Base-by-base conservation (phyloP, 2,797 vertebrate species). In the Crax fasciolata region DNA sequence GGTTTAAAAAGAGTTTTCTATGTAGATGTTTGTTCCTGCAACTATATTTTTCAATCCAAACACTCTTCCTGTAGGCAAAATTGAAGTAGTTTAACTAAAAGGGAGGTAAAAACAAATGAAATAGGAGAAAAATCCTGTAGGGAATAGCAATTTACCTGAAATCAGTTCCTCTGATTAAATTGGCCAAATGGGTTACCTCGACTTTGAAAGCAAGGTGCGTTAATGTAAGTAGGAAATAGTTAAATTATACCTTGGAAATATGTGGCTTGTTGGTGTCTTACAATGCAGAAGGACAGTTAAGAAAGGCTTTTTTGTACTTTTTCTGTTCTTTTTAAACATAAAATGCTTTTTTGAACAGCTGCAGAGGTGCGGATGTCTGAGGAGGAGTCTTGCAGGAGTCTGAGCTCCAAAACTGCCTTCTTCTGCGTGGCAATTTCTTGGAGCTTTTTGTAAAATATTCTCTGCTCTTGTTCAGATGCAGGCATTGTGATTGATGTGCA, bases 401-500 rank as follows among this genome's bases (percentile, higher is more conserved):
- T 23, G 25, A 77, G 9, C 43, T 84, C 89, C 66, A 41, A 27
- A 59, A 28, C 41, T n/a, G 38, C 38, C 18, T 73, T 81, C 51
- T 61, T 13, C 54, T 16, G 15, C 48, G n/a, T 28, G 57, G 32
- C 55, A 70, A 2, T 84, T 93, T 89, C 46, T 87, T 15, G 15
- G 28, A 62, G 58, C 11, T n/a, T 68, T 58, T 78, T 52, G 54
- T 61, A 11, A 59, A 88, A 55, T 35, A 72, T 28, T 71, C 78
- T 71, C 72, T 75, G 55, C 67, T 74, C 43, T 28, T 68, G 21
- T 59, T 90, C 43, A 19, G 63, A 27, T 32, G 2, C 68, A 78
- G 89, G 38, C 51, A 6, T 41, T 89, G 52, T 95, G 93, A 95
- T 59, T 82, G 88, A 93, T 74, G 78, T 93, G 84, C 77, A 83